Percentiles rank a stretch among this genome's conserved stretches.
These are phyloP conservation scores for Tipula confusa DNA, from an alignment of 2,888 invertebrate species.

Conservation along the genomic window DNA sequence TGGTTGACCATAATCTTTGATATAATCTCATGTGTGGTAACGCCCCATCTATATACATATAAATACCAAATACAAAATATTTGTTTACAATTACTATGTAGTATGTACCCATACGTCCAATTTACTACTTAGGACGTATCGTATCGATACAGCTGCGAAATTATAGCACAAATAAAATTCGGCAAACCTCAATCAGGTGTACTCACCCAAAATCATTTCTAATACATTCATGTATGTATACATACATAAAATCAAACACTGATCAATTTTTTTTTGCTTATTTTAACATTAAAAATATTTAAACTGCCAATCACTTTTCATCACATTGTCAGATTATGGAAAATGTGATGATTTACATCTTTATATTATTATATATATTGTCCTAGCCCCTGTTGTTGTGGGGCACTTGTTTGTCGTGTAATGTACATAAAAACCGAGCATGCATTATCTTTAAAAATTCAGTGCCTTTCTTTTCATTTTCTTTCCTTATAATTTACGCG, in stretches of 20 bases:
- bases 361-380: no score
- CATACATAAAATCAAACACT: neutral
- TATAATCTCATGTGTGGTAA: neutral
- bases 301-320: neutral
- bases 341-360: neutral
- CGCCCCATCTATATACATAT: neutral
- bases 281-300: neutral
- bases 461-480: no score
- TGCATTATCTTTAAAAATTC: no score
- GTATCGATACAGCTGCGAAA: neutral
- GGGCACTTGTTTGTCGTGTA: no score
- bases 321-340: neutral
- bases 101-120: neutral
- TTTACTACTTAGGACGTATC: neutral
- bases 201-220: neutral
- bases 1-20: neutral
- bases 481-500: no score
- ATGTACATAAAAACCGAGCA: no score
- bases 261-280: neutral
- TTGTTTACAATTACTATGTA: neutral
- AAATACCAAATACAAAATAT: no score
- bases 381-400: no score
- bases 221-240: neutral
- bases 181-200: constrained; percentile 3
- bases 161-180: neutral